Base-by-base conservation (phyloP, 2,797 vertebrate genomes). In the Pipistrellus kuhlii region DNA sequence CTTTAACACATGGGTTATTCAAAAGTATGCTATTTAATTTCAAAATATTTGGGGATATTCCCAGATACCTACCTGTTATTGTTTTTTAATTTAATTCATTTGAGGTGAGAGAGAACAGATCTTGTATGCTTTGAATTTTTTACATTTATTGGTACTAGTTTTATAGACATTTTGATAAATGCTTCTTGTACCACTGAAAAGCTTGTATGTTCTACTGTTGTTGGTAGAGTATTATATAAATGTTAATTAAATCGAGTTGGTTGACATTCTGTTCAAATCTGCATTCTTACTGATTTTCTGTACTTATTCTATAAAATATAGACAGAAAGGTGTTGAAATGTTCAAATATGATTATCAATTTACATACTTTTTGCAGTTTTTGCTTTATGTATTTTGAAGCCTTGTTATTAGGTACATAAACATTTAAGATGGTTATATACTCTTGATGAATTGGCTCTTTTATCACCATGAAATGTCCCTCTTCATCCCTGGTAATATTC, bases 21-120 rank as follows among this genome's bases (percentile, higher is more conserved):
- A 88, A 90, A 78, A 77, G 3, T 82, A 3, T 72, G 41, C 66
- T 76, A 53, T 86, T 86, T 81, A 78, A 75, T 83, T 93, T 72
- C 66, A 55, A 93, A 83, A 73, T 85, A 92, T 84, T 77, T 92
- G 62, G 18, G 30, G 38, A 88, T 83, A n/a, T 83, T 94, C 41
- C 35, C 8, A 80, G 75, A 71, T 89, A 84, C 25, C 27, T 46
- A 92, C 44, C 23, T 89, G 41, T 46, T 91, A 87, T 32, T 91
- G 53, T 83, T 84, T 91, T 93, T 75, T 69, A 93, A 89, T 66
- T 73, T 69, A 81, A 96, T 92, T 89, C 44, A 5, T 55, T 55
- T 83, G 51, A 88, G 69, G 27, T 66, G 38, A 85, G 48, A 93
- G 27, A 93, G 27, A 85, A 71, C 41, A 93, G 44, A 80, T 5